Evolutionary conservation across 2,888 invertebrate species (phyloP).

Genomic region (Gandaritis pyraliata): DNA sequence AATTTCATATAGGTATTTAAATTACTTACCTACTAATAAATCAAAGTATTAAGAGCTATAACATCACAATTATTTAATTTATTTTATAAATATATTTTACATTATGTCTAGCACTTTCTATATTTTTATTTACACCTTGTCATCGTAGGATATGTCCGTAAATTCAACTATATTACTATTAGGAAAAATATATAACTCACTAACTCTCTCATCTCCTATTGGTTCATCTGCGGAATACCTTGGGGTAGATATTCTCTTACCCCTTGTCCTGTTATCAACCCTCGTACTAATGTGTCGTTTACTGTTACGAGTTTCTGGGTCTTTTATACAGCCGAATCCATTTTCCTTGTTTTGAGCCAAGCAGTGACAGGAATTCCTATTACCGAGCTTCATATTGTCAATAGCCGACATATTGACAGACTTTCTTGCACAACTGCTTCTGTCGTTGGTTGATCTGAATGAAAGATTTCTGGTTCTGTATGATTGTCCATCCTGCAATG

Average conservation of each 20-base stretch:
- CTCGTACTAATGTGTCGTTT: slow-evolving; percentile 48
- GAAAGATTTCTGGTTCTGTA: slow-evolving; percentile 75
- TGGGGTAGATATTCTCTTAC: slow-evolving; percentile 51
- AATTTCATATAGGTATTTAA: slow-evolving; percentile 1
- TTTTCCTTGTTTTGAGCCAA: slow-evolving; percentile 63
- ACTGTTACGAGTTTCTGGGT: slow-evolving; percentile 52
- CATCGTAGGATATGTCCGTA: slow-evolving; percentile 73
- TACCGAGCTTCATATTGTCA: slow-evolving; percentile 60
- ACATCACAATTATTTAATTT: slow-evolving; percentile 2
- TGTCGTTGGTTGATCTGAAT: slow-evolving; percentile 74
- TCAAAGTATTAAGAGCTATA: background rate
- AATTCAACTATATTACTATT: slow-evolving; percentile 78
- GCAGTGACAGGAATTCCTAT: slow-evolving; percentile 65
- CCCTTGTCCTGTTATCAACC: slow-evolving; percentile 49
- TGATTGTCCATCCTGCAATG: slow-evolving; percentile 75
- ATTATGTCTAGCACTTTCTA: background rate
- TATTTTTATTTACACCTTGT: slow-evolving; percentile 68
- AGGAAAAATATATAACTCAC: slow-evolving; percentile 78
- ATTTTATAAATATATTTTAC: background rate
- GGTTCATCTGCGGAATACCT: slow-evolving; percentile 59
- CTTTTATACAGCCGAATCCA: slow-evolving; percentile 58
- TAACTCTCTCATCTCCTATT: slow-evolving; percentile 71
- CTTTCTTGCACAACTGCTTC: slow-evolving; percentile 69
- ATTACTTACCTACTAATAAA: slow-evolving; percentile 6
- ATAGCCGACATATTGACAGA: slow-evolving; percentile 63